Evolutionary conservation across 2,888 invertebrate genomes (phyloP), one percentile per base, ranked within the genome.

Genomic region (Stenolophus ochropezus): DNA sequence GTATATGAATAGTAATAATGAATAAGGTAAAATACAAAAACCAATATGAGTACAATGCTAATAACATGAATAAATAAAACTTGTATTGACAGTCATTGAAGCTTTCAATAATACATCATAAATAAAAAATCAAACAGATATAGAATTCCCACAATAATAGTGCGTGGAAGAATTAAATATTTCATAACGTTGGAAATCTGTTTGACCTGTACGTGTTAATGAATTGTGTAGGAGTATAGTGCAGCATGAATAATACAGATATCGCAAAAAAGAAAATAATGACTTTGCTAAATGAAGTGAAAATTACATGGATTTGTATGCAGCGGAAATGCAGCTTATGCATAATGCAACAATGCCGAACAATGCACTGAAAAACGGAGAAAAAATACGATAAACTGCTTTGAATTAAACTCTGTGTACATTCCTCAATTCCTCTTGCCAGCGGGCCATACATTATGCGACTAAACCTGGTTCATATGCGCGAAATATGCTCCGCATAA

Each of bases 241-340:
- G 25, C 21, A 65, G 65, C 65, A 65, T 65, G 65, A 65, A 65
- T 65, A 65, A 65, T 65, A 11, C 6, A 11, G 56, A 21, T 65
- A 27, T 27, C 4, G 27, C 16, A 65, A 65, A 65, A 65, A 65
- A 23, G 23, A 65, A 65, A 65, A 78, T 78, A 78, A 78, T 78
- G 78, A 78, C 78, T 21, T 78, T 65, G 42, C 47, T 61, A 78
- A 78, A 78, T 78, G 78, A 78, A 69, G 65, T 78, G 78, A 78
- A 78, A 78, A 78, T 78, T 78, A 69, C 49, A 78, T 65, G 69
- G 51, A 78, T 78, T 69, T 61, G 65, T 78, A 78, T 78, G 69
- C 69, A 78, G 51, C 20, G 78, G 47, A 78, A 78, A 78, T 78
- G 69, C 65, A 78, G 69, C 49, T 49, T 71, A 21, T 78, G 78